These are phyloP conservation scores for Melanostoma scalare DNA, from an alignment of 2,888 invertebrate species.

Conservation along the genomic window DNA sequence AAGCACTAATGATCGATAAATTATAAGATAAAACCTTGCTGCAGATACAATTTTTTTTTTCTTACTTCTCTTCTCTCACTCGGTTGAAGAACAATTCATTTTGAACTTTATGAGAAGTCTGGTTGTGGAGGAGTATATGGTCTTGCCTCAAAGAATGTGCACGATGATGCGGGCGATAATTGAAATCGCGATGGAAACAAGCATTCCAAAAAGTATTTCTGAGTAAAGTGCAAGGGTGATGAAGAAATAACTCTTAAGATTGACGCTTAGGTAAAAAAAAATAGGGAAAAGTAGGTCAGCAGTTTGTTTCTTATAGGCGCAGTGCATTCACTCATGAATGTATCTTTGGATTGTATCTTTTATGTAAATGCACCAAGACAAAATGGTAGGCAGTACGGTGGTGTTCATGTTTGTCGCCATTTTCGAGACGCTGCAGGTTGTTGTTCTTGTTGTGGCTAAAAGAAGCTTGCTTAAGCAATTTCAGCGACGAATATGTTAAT, in stretches of 20 bases:
- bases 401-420: slow-evolving; percentile 2
- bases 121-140: slow-evolving; percentile 48
- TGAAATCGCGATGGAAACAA: slow-evolving; percentile 39
- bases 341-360: slow-evolving; percentile 2
- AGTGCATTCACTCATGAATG: not conserved
- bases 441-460: not conserved
- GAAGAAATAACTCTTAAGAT: slow-evolving; percentile 62
- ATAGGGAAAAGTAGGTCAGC: slow-evolving; percentile 51
- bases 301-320: slow-evolving; percentile 3
- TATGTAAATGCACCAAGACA: slow-evolving; percentile 5
- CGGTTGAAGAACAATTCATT: slow-evolving; percentile 52
- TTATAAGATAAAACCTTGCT: slow-evolving; percentile 54
- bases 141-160: slow-evolving; percentile 8
- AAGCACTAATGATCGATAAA: slow-evolving; percentile 64
- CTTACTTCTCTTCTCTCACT: too few species aligned
- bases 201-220: slow-evolving; percentile 43
- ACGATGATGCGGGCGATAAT: slow-evolving; percentile 41
- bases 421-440: not conserved
- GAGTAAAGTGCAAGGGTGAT: slow-evolving; percentile 67
- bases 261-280: slow-evolving; percentile 8
- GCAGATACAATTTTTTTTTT: slow-evolving; percentile 10
- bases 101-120: slow-evolving; percentile 57
- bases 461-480: too few species aligned
- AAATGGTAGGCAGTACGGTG: not conserved
- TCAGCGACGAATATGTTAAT: too few species aligned